A percentile compares a stretch with the other conserved stretches of the same genome.
Conservation (phyloP, 2,797 vertebrate genomes). For the Aldrovandia affinis region DNA sequence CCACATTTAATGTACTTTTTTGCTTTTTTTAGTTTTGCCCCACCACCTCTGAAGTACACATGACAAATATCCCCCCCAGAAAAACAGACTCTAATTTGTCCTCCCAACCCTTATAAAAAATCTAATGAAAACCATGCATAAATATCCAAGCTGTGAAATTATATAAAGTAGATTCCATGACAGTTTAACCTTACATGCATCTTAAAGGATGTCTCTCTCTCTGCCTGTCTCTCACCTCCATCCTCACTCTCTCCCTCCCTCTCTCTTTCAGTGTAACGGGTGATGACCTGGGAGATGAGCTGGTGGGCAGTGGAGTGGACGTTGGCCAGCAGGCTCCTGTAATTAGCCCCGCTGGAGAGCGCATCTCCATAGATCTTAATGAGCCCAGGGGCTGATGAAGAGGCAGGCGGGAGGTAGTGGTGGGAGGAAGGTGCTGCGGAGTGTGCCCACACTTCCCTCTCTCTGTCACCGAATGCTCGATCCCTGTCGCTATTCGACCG, state of each 20-base stretch:
- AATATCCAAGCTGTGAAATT: background rate
- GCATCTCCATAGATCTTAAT: slow-evolving; percentile 83
- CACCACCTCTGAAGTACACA: no score
- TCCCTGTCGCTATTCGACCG: slow-evolving; percentile 81
- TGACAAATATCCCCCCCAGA: no score
- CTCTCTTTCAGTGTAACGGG: slow-evolving; percentile 79
- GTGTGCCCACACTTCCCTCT: slow-evolving; percentile 72
- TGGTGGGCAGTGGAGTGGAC: slow-evolving; percentile 75
- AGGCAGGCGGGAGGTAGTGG: slow-evolving; percentile 76
- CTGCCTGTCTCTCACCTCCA: slow-evolving; percentile 74
- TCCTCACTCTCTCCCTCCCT: slow-evolving; percentile 76
- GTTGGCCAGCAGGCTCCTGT: slow-evolving; percentile 80
- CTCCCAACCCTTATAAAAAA: no score
- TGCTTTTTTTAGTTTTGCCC: no score
- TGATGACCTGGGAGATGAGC: slow-evolving; percentile 81
- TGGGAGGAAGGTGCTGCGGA: slow-evolving; percentile 74
- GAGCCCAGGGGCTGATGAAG: slow-evolving; percentile 78
- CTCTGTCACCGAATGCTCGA: slow-evolving; percentile 70
- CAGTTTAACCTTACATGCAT: slow-evolving; percentile 48
- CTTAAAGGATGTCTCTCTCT: slow-evolving; percentile 16
- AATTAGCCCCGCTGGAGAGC: slow-evolving; percentile 80
- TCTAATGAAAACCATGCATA: background rate
- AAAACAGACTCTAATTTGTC: no score
- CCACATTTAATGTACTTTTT: no score
- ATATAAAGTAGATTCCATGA: background rate